Base-by-base conservation (phyloP, 92 coral and sea anemone genomes). In the Phenganax subtilis region DNA sequence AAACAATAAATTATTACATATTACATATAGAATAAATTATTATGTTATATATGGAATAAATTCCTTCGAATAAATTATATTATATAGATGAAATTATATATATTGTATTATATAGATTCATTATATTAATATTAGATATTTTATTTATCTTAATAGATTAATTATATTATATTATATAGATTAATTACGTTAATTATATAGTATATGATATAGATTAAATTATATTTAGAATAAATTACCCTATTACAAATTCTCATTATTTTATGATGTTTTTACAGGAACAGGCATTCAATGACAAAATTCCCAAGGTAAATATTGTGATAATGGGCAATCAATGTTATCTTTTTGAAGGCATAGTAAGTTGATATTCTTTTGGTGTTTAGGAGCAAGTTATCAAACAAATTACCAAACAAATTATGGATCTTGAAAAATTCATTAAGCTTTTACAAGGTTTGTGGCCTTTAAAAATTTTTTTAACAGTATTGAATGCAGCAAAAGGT, bases 331-430 rank as follows among this genome's bases (percentile, higher is more conserved):
- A 0, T 11, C 7, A 12, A 12, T 7, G 1, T 20, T 20, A 59
- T 59, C 74, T 15, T 7, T 12, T 20, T 30, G 53, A 29, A 69
- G 16, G 30, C 6, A 30, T 5, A 9, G 1, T 28, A 12, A 61
- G 28, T 61, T 61, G 15, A 61, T 12, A 20, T 9, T 9, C 31
- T 66, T 7, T 78, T 6, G 30, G 11, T 31, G 54, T 81, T 27
- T 79, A 93, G 97, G 97, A 91, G 66, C 88, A 93, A 82, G 92
- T 93, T 37, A 96, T 93, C 16, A 91, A 90, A 66, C 97, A 93
- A 60, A 90, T 93, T 44, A 89, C 97, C 3, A 89, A 92, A 30
- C 97, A 93, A 79, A 93, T 93, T 62, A 92, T 92, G 68, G 97
- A 93, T 88, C 89, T 93, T 62, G 97, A 93, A 79, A 89, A 92